phyloP scores from a whole-genome alignment of 2,113 vertebrate genomes.

The Sinocyclocheilus maitianheensis region DNA sequence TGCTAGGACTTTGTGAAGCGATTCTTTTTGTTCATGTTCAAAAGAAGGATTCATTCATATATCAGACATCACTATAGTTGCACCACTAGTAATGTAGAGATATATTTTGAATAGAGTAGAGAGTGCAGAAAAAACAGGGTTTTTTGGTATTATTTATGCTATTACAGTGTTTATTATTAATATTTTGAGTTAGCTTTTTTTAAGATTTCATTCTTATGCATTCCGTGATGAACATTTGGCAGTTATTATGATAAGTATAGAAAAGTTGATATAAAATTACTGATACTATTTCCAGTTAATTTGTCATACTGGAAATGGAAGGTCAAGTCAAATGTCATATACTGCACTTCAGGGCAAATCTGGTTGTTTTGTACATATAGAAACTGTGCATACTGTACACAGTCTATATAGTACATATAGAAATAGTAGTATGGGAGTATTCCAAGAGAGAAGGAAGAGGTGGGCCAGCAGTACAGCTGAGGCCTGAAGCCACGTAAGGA shows the following conservation, averaged over 20 bases:
- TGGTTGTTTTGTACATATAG: neutral
- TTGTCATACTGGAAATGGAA: neutral
- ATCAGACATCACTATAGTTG: neutral
- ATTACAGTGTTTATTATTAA: too few relatives aligned
- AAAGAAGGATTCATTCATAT: neutral
- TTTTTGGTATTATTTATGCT: too few relatives aligned
- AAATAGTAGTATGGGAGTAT: neutral
- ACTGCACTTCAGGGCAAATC: neutral
- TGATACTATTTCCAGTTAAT: neutral
- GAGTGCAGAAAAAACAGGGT: too few relatives aligned
- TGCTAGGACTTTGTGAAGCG: neutral
- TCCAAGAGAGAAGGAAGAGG: slow-evolving; percentile 49
- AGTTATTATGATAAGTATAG: neutral
- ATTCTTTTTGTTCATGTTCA: neutral
- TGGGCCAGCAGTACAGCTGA: slow-evolving; percentile 61
- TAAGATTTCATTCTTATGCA: too few relatives aligned
- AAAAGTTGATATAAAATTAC: neutral
- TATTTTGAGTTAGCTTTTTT: too few relatives aligned
- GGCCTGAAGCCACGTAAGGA: slow-evolving; percentile 68
- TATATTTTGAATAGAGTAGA: too few relatives aligned
- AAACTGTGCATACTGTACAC: neutral
- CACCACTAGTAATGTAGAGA: neutral
- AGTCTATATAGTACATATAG: neutral
- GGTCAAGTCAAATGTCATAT: neutral
- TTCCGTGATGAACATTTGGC: neutral